Evolutionary conservation across 2,888 invertebrate species (phyloP).

Genomic region (Uloborus plumipes): DNA sequence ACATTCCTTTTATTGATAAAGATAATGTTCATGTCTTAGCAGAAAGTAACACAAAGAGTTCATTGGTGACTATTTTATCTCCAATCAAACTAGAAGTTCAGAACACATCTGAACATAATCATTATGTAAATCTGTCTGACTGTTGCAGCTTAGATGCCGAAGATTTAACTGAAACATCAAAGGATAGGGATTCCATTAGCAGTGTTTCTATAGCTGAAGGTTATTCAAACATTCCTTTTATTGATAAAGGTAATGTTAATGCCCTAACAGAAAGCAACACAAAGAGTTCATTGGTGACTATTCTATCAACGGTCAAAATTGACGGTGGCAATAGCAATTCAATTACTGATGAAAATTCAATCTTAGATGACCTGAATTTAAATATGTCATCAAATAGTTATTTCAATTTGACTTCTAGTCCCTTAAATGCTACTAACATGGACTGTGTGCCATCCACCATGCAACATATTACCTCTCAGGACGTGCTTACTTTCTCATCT

Average conservation of each 20-base stretch:
- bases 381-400: conserved; percentile 19
- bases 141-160: no score
- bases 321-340: not conserved
- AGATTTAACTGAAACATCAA: no score
- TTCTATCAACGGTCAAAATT: no score
- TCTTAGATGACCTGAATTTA: conserved; percentile 16
- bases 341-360: conserved; percentile 18
- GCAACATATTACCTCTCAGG: not conserved
- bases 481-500: not conserved
- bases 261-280: not conserved
- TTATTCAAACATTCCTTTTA: no score
- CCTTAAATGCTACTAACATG: not conserved
- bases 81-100: no score
- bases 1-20: no score
- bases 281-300: conserved; percentile 4
- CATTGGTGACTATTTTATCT: not conserved
- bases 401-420: conserved; percentile 1
- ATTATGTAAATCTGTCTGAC: no score
- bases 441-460: conserved; percentile 7
- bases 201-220: no score
- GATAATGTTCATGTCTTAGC: not conserved
- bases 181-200: no score
- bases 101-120: no score
- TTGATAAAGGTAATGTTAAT: not conserved
- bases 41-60: not conserved